Evolutionary conservation across 2,113 vertebrate species (phyloP).

Genomic region (Pelecanus crispus): DNA sequence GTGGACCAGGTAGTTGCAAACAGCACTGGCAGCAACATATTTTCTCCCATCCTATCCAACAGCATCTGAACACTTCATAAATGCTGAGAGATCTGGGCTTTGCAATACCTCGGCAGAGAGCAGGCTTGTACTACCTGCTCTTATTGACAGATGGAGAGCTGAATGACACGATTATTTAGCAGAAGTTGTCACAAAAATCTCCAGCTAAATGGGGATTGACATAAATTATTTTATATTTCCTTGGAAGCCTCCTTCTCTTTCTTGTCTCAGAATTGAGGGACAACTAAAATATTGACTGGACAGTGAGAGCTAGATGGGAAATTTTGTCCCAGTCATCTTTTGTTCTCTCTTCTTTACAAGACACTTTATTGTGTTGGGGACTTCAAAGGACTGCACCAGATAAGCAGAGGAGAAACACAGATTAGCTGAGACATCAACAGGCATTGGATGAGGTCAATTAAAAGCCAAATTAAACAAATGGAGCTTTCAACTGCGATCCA

Average conservation of each 20-base stretch:
- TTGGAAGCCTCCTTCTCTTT: background rate
- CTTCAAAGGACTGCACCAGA: conserved; percentile 51
- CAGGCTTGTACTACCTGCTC: background rate
- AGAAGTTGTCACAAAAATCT: background rate
- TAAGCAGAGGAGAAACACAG: conserved; percentile 34
- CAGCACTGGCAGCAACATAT: background rate
- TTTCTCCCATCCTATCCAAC: background rate
- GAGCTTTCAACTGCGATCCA: conserved; percentile 27
- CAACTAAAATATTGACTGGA: background rate
- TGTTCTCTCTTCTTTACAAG: background rate
- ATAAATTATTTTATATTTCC: background rate
- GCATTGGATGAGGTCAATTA: background rate
- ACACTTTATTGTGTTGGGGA: background rate
- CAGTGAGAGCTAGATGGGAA: background rate
- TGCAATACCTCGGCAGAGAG: background rate
- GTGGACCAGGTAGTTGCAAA: background rate
- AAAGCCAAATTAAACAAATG: conserved; percentile 63
- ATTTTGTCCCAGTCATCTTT: background rate
- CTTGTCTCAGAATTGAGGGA: background rate
- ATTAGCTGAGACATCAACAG: conserved; percentile 29
- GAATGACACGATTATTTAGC: background rate
- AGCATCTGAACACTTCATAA: background rate
- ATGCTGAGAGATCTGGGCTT: background rate
- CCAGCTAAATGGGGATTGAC: background rate
- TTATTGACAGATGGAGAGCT: background rate